Evolutionary conservation across 2,113 vertebrate genomes (phyloP).

Genomic region (Centropus unirufus): DNA sequence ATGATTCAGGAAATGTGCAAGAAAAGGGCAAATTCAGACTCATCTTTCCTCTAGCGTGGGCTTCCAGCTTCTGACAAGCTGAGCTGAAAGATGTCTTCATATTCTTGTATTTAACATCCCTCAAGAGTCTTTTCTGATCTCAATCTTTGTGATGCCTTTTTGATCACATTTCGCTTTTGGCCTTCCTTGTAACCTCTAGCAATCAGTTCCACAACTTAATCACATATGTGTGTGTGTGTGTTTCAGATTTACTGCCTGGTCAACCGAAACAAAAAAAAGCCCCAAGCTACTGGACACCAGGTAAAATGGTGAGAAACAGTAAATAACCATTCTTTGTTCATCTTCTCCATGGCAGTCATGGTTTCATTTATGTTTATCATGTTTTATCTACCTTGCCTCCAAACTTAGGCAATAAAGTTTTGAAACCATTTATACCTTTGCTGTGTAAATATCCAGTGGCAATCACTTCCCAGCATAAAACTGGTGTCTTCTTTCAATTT

Average conservation of each 20-base stretch:
- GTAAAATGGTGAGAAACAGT: background rate
- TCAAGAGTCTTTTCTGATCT: slow-evolving; percentile 14
- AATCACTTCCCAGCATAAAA: background rate
- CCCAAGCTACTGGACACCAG: background rate
- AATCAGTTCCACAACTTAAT: background rate
- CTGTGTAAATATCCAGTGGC: background rate
- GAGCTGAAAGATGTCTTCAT: background rate
- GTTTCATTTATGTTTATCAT: background rate
- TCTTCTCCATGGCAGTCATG: background rate
- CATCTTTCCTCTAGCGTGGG: background rate
- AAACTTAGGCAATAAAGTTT: background rate
- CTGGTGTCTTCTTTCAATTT: background rate
- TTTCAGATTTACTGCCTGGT: background rate
- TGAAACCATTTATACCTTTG: background rate
- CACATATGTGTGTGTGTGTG: background rate
- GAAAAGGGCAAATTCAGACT: slow-evolving; percentile 27
- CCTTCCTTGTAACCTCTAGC: background rate
- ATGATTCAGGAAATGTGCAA: background rate
- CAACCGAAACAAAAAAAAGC: background rate
- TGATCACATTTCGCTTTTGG: background rate
- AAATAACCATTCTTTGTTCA: background rate
- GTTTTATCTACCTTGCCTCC: background rate
- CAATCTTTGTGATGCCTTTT: background rate
- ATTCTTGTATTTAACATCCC: background rate
- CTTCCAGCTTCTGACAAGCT: background rate